A percentile compares a stretch with the other conserved stretches of the same genome.
These are phyloP conservation scores for Metaphire vulgaris DNA, from an alignment of 1,140 invertebrate species.

Conservation along the genomic window DNA sequence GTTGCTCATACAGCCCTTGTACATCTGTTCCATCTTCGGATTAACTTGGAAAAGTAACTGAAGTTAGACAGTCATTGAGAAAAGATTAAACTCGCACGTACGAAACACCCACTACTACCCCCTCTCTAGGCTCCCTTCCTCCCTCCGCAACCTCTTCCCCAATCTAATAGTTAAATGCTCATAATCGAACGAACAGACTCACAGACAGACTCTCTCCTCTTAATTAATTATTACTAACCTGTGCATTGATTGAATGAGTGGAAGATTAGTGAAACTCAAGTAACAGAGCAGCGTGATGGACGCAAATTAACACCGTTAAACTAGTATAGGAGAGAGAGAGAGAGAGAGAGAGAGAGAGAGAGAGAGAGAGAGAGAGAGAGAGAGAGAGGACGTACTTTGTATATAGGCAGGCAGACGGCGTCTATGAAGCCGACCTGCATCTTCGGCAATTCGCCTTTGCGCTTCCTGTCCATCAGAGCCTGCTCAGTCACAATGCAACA, in stretches of 20 bases:
- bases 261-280: no score
- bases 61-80: not conserved
- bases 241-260: no score
- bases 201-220: not conserved
- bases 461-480: conserved; percentile 85
- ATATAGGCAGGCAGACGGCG: conserved; percentile 80
- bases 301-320: no score
- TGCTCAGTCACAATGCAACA: no score
- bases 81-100: no score
- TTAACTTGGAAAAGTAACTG: not conserved
- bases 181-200: not conserved
- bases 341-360: no score
- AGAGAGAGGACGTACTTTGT: conserved; percentile 60
- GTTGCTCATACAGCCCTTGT: not conserved
- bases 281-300: no score
- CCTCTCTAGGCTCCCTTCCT: no score
- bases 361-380: not conserved
- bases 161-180: no score
- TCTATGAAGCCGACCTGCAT: conserved; percentile 95
- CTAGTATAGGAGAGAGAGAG: no score
- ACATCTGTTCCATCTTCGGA: not conserved
- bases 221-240: not conserved
- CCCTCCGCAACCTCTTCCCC: no score
- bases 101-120: no score
- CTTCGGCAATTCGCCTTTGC: conserved; percentile 82